Conservation (phyloP, 2,797 vertebrate genomes). For the Sebastes alutus region DNA sequence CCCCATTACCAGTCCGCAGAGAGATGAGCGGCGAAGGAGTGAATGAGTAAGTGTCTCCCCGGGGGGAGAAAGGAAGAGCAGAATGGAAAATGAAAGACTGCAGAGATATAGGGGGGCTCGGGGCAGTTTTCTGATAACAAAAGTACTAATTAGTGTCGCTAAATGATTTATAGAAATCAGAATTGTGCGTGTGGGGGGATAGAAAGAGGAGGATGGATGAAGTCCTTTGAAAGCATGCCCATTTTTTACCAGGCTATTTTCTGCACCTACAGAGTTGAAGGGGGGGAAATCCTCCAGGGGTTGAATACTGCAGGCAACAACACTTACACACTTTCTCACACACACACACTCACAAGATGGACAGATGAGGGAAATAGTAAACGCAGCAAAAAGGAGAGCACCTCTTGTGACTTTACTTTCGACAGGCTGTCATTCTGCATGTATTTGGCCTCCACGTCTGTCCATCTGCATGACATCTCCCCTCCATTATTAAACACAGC, state of each 20-base stretch:
- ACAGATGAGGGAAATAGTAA: conserved; percentile 10
- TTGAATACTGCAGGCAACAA: conserved; percentile 17
- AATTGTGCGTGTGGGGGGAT: neutral
- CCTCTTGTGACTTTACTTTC: conserved; percentile 1
- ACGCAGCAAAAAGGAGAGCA: conserved; percentile 9
- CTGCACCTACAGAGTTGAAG: conserved; percentile 19
- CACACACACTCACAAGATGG: neutral
- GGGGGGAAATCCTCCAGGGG: conserved; percentile 30
- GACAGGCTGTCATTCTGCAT: conserved; percentile 8
- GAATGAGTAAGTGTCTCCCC: conserved; percentile 55
- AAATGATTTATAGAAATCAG: conserved; percentile 72
- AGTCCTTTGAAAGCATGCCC: conserved; percentile 17
- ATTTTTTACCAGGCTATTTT: conserved; percentile 50
- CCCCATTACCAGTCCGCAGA: conserved; percentile 59
- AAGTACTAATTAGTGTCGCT: conserved; percentile 72
- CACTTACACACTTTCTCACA: neutral
- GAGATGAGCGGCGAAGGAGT: conserved; percentile 36
- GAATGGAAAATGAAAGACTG: conserved; percentile 56
- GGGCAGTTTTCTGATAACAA: conserved; percentile 65
- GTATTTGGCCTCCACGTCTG: neutral
- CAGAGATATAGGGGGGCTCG: conserved; percentile 45
- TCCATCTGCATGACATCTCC: conserved; percentile 1
- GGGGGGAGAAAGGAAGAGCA: conserved; percentile 58
- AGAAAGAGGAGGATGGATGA: conserved; percentile 22
- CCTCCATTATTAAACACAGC: conserved; percentile 43